Conservation (phyloP, 1,140 invertebrate genomes). For the Eulimnadia texana region DNA sequence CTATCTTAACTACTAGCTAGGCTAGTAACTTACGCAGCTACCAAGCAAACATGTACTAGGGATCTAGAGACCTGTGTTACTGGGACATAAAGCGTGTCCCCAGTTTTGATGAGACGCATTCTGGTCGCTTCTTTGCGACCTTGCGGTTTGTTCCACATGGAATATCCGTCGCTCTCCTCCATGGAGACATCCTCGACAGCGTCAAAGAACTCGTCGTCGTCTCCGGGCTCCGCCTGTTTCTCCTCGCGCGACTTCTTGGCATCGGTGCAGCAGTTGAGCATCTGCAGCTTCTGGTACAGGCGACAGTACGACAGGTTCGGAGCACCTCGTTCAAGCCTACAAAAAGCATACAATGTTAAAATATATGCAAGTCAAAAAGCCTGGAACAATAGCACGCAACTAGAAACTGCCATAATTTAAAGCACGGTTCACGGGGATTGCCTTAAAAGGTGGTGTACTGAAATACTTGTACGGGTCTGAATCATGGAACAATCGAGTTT, state of each 20-base stretch:
- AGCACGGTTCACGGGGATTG: no score
- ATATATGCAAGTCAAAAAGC: no score
- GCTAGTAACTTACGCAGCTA: neutral
- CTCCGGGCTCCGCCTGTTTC: conserved; percentile 28
- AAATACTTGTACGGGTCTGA: no score
- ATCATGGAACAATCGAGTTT: no score
- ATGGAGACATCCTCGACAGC: conserved; percentile 21
- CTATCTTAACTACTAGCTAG: neutral
- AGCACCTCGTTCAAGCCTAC: conserved; percentile 52
- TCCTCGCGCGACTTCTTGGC: conserved; percentile 44
- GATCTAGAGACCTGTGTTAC: conserved; percentile 50
- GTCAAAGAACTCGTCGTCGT: conserved; percentile 24
- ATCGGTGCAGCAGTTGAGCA: conserved; percentile 91
- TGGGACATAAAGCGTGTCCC: conserved; percentile 66
- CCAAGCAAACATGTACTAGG: neutral
- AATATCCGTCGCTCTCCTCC: conserved; percentile 17
- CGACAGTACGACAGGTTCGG: conserved; percentile 76
- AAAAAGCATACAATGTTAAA: neutral
- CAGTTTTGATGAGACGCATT: conserved; percentile 50
- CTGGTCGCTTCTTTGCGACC: conserved; percentile 45
- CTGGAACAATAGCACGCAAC: no score
- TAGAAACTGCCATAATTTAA: no score
- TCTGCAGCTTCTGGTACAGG: conserved; percentile 86
- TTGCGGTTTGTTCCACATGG: conserved; percentile 49
- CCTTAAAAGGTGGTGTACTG: no score